phyloP scores from a whole-genome alignment of 2,888 invertebrate genomes.

The Coleophora flavipennella region DNA sequence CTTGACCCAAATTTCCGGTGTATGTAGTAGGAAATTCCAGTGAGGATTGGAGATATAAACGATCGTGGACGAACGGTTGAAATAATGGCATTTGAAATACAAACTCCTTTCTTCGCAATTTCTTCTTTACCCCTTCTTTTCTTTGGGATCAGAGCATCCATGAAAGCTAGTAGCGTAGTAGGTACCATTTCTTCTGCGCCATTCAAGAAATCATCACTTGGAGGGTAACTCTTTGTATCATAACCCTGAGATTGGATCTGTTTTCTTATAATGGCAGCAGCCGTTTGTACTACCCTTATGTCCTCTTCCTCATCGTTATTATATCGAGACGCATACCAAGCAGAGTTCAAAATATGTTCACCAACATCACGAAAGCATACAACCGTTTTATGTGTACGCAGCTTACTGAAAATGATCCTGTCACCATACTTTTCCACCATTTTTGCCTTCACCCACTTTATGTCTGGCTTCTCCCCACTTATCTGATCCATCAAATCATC shows the following conservation, averaged over 20 bases:
- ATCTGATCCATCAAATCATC: too few relatives aligned
- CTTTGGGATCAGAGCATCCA: neutral
- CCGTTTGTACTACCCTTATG: too few relatives aligned
- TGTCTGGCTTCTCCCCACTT: too few relatives aligned
- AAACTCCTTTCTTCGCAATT: neutral
- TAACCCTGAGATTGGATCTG: neutral
- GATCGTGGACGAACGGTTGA: constrained; percentile 23
- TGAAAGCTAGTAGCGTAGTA: neutral
- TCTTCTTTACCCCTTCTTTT: neutral
- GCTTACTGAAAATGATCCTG: too few relatives aligned
- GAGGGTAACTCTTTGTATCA: neutral
- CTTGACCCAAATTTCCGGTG: constrained; percentile 8
- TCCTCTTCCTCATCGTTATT: neutral
- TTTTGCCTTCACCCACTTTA: too few relatives aligned
- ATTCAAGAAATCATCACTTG: neutral
- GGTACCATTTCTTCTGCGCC: neutral
- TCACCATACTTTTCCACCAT: too few relatives aligned
- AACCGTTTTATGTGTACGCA: too few relatives aligned
- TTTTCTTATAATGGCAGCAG: neutral
- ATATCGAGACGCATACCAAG: neutral
- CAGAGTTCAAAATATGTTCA: too few relatives aligned
- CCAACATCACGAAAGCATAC: too few relatives aligned
- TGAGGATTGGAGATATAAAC: constrained; percentile 12
- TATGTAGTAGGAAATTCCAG: constrained; percentile 6
- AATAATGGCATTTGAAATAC: constrained; percentile 26